Base-by-base conservation (phyloP, 2,797 vertebrate species). In the Enteromius paludinosus region DNA sequence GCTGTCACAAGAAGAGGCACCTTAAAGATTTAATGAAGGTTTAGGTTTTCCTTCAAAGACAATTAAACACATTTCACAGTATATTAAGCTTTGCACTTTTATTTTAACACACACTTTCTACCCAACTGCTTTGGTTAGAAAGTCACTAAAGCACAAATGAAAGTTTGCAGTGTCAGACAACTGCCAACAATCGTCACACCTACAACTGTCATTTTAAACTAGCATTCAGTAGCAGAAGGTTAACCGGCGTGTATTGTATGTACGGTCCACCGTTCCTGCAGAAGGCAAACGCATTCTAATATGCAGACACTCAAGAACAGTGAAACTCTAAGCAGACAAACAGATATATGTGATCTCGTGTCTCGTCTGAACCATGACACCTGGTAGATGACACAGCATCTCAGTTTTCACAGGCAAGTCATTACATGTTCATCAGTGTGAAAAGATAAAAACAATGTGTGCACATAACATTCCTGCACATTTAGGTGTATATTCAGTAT, bases 21-120 rank as follows among this genome's bases (percentile, higher is more conserved):
- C 87, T 90, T 94, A 83, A 95, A 95, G 90, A 90, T 95, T 95
- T 94, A 94, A 95, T 95, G 94, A 94, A 87, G 92, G 91, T 88
- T 92, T 92, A 78, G 83, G 91, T 94, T 93, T 93, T 93, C 84
- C 70, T 84, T 70, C 78, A 87, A 81, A 81, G 81, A 64, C 86
- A 77, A 84, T 87, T 88, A 87, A 88, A 65, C 83, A 78, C 82
- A 86, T 86, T 89, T 85, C 86, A 86, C 83, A 86, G 75, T 64
- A 78, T 85, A 85, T 81, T 84, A 80, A 70, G 83, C 77, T 85
- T 87, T 81, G 76, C 62, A 72, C 47, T 72, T 79, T 81, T 28
- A 70, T 52, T 25, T 62, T 33, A 59, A 30, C 20, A 61, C 18
- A 17, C 47, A 23, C 23, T 56, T 5, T 49, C 9, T 81, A 66